Evolutionary conservation across 2,113 vertebrate genomes (phyloP), one percentile per base, ranked within the genome.

Genomic region (Oplegnathus fasciatus): DNA sequence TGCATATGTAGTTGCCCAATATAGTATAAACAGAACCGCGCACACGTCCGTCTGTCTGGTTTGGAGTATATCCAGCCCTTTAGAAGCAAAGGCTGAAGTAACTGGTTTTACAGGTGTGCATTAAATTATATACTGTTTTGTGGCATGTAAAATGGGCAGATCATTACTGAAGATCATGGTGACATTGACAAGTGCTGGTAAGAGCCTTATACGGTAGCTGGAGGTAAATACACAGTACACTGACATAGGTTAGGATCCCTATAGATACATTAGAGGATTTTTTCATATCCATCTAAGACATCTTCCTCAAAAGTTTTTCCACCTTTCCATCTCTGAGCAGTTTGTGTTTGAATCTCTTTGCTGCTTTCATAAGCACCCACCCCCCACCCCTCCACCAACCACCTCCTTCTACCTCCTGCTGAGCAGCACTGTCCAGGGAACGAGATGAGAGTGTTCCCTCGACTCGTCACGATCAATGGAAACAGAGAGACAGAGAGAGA

Each of bases 391-490:
- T 22, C 22, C 69, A 44, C 34, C 34, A 70, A 30, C 62, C 88
- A 71, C 84, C 75, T 69, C 62, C 77, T 18, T 66, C 65, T 55
- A 30, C 85, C 78, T 62, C 80, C 86, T 4, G 68, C 84, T 75
- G 87, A 85, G 88, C 77, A 75, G 55, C 64, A 18, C 82, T 71
- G 85, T 92, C 88, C 83, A 78, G 80, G 88, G 85, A 86, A 44
- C 0, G 26, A 86, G 84, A 88, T 91, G 82, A 91, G 89, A 88
- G 82, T 54, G 78, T 83, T 92, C 90, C 87, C 88, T 86, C 34
- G 60, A 85, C 87, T 86, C 66, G 22, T 85, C 89, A 84, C 71
- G 70, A 94, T 92, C 92, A 90, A 88, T 92, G 86, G 75, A 85
- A 87, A 83, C 67, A 75, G 65, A 52, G 50, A 64, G 71, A 69